Conservation (phyloP, 2,888 invertebrate species). For the Heliconius sara region DNA sequence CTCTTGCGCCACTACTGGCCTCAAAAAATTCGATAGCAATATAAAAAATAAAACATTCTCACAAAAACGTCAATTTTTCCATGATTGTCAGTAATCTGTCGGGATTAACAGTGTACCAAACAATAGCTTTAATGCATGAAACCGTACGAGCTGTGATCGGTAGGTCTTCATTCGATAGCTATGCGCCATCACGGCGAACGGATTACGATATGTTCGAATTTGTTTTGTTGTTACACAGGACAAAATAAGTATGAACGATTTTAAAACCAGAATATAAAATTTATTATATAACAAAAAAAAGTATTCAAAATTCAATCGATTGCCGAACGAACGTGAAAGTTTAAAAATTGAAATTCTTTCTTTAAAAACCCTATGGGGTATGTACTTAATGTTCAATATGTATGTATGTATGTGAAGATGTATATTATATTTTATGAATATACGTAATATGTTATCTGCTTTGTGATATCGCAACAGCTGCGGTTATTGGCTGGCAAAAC, state of each 20-base stretch:
- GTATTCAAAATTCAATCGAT: too few species aligned
- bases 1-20: too few species aligned
- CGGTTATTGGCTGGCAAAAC: slow-evolving; percentile 49
- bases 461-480: slow-evolving; percentile 45
- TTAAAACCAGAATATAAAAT: too few species aligned
- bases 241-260: slow-evolving; percentile 14
- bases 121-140: slow-evolving; percentile 36
- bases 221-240: slow-evolving; percentile 29
- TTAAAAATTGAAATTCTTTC: too few species aligned
- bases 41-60: slow-evolving; percentile 10
- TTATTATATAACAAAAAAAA: too few species aligned
- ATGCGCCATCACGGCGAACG: slow-evolving; percentile 48
- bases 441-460: slow-evolving; percentile 40
- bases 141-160: slow-evolving; percentile 37
- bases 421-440: slow-evolving; percentile 16
- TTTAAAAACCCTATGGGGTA: too few species aligned
- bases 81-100: slow-evolving; percentile 8
- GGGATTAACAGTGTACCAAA: slow-evolving; percentile 26
- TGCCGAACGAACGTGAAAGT: too few species aligned
- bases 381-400: background rate
- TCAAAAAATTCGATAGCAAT: too few species aligned
- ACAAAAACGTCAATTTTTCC: slow-evolving; percentile 9
- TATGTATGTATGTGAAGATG: background rate
- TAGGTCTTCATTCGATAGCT: slow-evolving; percentile 40
- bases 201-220: slow-evolving; percentile 47